Evolutionary conservation across 2,888 invertebrate species (phyloP).

Genomic region (Mythimna ferrago): DNA sequence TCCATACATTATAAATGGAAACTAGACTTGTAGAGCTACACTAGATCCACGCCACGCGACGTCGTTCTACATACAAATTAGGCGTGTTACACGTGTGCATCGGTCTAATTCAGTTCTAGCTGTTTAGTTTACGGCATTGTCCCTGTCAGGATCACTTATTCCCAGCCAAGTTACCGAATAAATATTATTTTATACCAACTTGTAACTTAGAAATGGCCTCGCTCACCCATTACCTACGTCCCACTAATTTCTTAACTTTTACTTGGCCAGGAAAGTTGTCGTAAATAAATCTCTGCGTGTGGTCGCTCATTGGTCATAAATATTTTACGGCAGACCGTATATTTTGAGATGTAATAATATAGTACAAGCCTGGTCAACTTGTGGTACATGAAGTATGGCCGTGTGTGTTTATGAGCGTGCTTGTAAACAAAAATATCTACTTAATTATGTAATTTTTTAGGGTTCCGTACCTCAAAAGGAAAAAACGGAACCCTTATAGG

Average conservation of each 20-base stretch:
- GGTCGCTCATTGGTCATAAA: constrained; percentile 52
- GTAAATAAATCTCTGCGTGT: constrained; percentile 56
- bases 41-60: no score
- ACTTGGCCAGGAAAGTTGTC: constrained; percentile 36
- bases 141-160: neutral
- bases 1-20: no score
- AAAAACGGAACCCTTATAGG: no score
- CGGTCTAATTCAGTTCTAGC: no score
- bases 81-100: no score
- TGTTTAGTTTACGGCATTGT: no score
- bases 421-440: constrained; percentile 16
- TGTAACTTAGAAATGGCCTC: constrained; percentile 9
- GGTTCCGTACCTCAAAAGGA: no score
- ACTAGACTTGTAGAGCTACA: no score
- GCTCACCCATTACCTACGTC: neutral
- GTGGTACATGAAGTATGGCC: constrained; percentile 32
- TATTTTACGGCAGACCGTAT: constrained; percentile 59
- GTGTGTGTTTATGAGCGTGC: neutral
- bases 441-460: neutral
- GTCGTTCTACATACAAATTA: no score
- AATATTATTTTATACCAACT: constrained; percentile 29
- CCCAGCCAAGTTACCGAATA: constrained; percentile 14
- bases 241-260: constrained; percentile 51
- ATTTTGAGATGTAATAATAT: constrained; percentile 54
- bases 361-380: constrained; percentile 43